A percentile compares a stretch with the other conserved stretches of the same genome.
phyloP scores from a whole-genome alignment of 2,113 vertebrate genomes.

The Microtus richardsoni region DNA sequence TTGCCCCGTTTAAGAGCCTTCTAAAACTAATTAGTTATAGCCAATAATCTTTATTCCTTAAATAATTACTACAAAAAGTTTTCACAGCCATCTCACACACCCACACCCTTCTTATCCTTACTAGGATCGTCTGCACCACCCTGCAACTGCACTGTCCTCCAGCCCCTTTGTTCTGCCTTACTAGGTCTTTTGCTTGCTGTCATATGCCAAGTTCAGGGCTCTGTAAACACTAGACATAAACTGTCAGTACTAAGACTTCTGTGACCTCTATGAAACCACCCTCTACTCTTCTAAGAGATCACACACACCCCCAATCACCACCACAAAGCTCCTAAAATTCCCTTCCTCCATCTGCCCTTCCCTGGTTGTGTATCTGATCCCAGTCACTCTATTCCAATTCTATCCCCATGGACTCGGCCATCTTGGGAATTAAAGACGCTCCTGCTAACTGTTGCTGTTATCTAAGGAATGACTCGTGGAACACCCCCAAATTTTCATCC shows the following conservation, averaged over 20 bases:
- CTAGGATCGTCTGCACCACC: not conserved
- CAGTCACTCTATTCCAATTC: not conserved
- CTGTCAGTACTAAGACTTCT: not conserved
- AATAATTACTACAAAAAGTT: conserved; percentile 16
- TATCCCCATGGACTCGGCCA: not conserved
- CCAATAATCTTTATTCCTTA: conserved; percentile 26
- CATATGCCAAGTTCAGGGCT: not conserved
- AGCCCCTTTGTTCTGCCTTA: not conserved
- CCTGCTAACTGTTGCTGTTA: not conserved
- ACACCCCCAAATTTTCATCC: not conserved
- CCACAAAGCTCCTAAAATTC: not conserved
- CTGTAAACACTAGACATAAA: conserved; percentile 27
- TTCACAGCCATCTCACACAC: not conserved
- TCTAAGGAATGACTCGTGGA: not conserved
- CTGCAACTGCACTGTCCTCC: not conserved
- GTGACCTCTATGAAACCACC: not conserved
- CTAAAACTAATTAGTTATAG: conserved; percentile 46
- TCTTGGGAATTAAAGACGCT: not conserved
- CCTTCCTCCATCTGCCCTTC: not conserved
- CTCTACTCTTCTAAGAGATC: not conserved
- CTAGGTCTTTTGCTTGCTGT: not conserved
- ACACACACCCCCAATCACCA: not conserved
- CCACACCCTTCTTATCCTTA: not conserved
- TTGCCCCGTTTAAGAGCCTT: conserved; percentile 24
- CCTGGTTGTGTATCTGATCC: not conserved